A percentile compares a stretch with the other conserved stretches of the same genome.
These are phyloP conservation scores for Bombycilla garrulus DNA, from an alignment of 2,113 vertebrate genomes.

Conservation along the genomic window DNA sequence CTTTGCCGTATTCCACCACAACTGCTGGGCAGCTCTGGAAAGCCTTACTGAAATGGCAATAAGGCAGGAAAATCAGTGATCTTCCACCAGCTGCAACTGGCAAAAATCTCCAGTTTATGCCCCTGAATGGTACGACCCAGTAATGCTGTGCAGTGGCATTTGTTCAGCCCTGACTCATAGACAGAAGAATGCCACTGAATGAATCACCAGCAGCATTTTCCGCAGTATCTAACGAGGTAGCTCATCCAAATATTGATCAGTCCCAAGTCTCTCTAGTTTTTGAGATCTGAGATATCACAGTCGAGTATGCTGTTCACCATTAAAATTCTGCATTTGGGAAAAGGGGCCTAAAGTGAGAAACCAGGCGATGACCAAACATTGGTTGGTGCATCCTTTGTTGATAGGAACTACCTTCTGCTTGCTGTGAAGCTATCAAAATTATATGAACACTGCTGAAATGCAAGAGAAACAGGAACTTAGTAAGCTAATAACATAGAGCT, in stretches of 20 bases:
- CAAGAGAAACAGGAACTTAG: background rate
- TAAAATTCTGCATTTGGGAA: background rate
- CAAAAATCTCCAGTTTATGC: background rate
- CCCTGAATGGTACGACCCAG: background rate
- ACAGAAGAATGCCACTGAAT: background rate
- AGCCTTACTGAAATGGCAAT: background rate
- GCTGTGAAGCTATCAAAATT: background rate
- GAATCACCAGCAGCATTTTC: constrained; percentile 54
- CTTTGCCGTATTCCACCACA: background rate
- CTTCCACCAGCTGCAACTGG: background rate
- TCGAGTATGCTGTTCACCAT: background rate
- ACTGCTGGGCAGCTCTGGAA: background rate
- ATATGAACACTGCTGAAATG: background rate
- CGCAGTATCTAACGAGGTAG: constrained; percentile 11
- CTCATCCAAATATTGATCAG: constrained; percentile 50
- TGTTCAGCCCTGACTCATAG: constrained; percentile 61
- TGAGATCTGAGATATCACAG: background rate
- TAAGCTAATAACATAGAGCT: background rate
- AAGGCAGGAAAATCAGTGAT: background rate
- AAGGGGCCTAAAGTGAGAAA: background rate
- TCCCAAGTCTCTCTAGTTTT: background rate
- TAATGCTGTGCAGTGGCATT: constrained; percentile 28
- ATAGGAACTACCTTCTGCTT: background rate
- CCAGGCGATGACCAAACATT: background rate
- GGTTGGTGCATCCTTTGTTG: background rate